Base-by-base conservation (phyloP, 2,888 invertebrate genomes). In the Drosophila lutescens region DNA sequence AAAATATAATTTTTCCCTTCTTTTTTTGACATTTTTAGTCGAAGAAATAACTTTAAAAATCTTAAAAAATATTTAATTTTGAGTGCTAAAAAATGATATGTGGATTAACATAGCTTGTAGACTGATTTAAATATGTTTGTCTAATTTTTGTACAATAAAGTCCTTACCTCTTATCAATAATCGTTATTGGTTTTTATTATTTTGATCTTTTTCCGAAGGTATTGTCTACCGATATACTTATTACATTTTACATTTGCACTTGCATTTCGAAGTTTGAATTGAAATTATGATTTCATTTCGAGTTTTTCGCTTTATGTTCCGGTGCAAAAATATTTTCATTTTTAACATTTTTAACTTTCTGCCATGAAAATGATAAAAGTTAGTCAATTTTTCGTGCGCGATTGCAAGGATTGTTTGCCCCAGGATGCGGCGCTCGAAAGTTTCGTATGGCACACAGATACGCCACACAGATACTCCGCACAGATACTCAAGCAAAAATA, bases 251-350 rank as follows among this genome's bases (percentile, higher is more conserved):
- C 17, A 34, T 49, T 49, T 49, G 34, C 17, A 49, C 49, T 49
- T 34, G 49, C 49, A 49, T 34, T 49, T 34, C 13, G 34, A 34
- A 49, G 49, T 70, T 59, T 44, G 46, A 77, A 80, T 78, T 75
- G 72, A 72, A 80, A 78, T 78, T 84, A 69, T 80, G 67, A 76
- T 80, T 81, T 71, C 77, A 82, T 77, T 78, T 81, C 58, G 54
- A 74, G 73, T 74, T 78, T 63, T 55, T n/a, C 49, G 13, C 20
- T 1, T 51, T 57, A 53, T 41, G 61, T 59, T 74, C 65, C 36
- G 44, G 43, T 63, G 66, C 44, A 54, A 76, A 62, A 84, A 78
- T 79, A 74, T 82, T 82, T 72, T 83, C 58, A 15, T 50, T 59
- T 23, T 44, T 58, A 43, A 20, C 38, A 41, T 56, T 61, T 60